A percentile compares a stretch with the other conserved stretches of the same genome.
Evolutionary conservation across 1,140 invertebrate species (phyloP).

Genomic region (Hyposmocoma kahamanoa): DNA sequence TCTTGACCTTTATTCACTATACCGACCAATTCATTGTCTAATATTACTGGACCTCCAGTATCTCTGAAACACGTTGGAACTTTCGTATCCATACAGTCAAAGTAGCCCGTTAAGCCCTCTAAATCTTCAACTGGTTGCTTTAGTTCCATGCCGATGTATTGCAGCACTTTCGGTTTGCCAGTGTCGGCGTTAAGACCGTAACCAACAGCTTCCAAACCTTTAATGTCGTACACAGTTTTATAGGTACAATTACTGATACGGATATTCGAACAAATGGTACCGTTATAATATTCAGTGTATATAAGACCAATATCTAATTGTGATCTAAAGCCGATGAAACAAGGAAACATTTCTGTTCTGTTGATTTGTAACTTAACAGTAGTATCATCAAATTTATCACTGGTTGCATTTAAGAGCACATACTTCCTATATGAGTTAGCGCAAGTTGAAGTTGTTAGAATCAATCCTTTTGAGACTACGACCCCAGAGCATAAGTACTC

Average conservation of each 20-base stretch:
- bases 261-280: conserved; percentile 41
- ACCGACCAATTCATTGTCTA: conserved; percentile 48
- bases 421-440: conserved; percentile 33
- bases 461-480: conserved; percentile 47
- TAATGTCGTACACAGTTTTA: conserved; percentile 18
- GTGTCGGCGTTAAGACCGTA: conserved; percentile 53
- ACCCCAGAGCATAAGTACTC: conserved; percentile 55
- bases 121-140: conserved; percentile 16
- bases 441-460: conserved; percentile 53
- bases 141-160: conserved; percentile 48
- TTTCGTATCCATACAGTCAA: conserved; percentile 59
- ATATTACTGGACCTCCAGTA: conserved; percentile 47
- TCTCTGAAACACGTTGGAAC: conserved; percentile 54
- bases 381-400: conserved; percentile 37
- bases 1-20: conserved; percentile 39
- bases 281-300: conserved; percentile 52
- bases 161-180: conserved; percentile 38
- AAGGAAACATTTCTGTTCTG: conserved; percentile 54
- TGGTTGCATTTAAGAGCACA: conserved; percentile 45
- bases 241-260: conserved; percentile 44
- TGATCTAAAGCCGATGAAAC: conserved; percentile 31
- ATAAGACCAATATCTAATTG: conserved; percentile 48
- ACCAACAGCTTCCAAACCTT: conserved; percentile 44
- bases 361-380: conserved; percentile 35
- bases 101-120: conserved; percentile 31